Evolutionary conservation across 2,113 vertebrate genomes (phyloP).

Genomic region (Oncorhynchus clarkii): DNA sequence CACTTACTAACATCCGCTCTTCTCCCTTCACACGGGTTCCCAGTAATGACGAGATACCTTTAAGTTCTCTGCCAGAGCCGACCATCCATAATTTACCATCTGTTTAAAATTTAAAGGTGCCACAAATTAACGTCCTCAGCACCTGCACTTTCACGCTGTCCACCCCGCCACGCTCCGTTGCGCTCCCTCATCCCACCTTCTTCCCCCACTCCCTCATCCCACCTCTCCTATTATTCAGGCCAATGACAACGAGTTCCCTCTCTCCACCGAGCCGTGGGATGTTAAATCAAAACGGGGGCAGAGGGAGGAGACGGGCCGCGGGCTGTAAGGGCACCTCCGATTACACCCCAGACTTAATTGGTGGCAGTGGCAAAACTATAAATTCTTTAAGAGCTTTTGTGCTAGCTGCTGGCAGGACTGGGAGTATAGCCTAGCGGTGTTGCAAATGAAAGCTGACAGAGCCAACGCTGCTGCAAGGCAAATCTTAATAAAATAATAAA

Average conservation of each 20-base stretch:
- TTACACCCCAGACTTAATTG: slow-evolving; percentile 71
- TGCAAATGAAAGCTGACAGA: slow-evolving; percentile 68
- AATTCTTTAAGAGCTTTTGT: slow-evolving; percentile 66
- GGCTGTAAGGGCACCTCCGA: slow-evolving; percentile 66
- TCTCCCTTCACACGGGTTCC: slow-evolving; percentile 33
- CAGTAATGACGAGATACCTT: slow-evolving; percentile 77
- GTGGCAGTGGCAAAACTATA: slow-evolving; percentile 61
- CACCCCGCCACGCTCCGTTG: slow-evolving; percentile 46
- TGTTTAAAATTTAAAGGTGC: slow-evolving; percentile 78
- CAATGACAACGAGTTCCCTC: slow-evolving; percentile 61
- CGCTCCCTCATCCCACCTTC: background rate
- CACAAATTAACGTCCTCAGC: slow-evolving; percentile 76
- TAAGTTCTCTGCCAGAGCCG: slow-evolving; percentile 76
- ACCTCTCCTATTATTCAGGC: slow-evolving; percentile 46
- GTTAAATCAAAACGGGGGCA: slow-evolving; percentile 72
- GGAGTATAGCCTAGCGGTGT: slow-evolving; percentile 46
- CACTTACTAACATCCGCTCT: slow-evolving; percentile 43
- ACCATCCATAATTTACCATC: slow-evolving; percentile 76
- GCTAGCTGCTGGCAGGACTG: slow-evolving; percentile 31
- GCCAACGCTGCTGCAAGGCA: slow-evolving; percentile 50
- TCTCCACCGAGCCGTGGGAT: slow-evolving; percentile 55
- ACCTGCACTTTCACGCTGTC: slow-evolving; percentile 77
- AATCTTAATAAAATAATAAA: slow-evolving; percentile 9
- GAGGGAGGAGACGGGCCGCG: slow-evolving; percentile 58
- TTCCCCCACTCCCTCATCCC: slow-evolving; percentile 5